Percentiles rank a stretch among this genome's conserved stretches.
Evolutionary conservation across 2,113 vertebrate genomes (phyloP).

Genomic region (Lonchura striata): DNA sequence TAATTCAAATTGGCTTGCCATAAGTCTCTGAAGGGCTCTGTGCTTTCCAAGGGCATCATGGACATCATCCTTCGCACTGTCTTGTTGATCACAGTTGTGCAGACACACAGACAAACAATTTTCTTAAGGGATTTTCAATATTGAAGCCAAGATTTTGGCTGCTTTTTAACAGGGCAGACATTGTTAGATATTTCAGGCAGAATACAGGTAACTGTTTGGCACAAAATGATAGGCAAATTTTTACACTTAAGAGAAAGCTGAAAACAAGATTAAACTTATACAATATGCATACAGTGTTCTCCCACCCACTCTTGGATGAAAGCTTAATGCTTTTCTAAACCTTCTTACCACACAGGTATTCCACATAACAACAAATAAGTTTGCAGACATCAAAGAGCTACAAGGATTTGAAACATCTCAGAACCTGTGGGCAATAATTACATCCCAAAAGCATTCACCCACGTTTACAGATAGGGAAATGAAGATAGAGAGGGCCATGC

Average conservation of each 20-base stretch:
- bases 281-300: background rate
- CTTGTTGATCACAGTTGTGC: accelerated
- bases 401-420: constrained; percentile 25
- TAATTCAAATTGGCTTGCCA: background rate
- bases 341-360: background rate
- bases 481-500: constrained; percentile 13
- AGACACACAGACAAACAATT: background rate
- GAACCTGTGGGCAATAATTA: constrained; percentile 41
- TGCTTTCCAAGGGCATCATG: accelerated
- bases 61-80: background rate
- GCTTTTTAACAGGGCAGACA: background rate
- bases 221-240: background rate
- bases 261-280: constrained; percentile 44
- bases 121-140: background rate
- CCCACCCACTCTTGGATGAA: constrained; percentile 24
- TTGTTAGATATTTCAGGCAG: background rate
- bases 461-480: constrained; percentile 33
- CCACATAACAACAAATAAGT: constrained; percentile 18
- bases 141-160: background rate
- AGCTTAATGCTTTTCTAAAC: background rate
- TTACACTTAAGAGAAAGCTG: constrained; percentile 28
- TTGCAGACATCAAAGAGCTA: constrained; percentile 33
- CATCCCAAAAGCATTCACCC: background rate
- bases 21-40: background rate
- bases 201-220: background rate